phyloP scores from a whole-genome alignment of 2,797 vertebrate genomes.

The Chaetophractus vellerosus region DNA sequence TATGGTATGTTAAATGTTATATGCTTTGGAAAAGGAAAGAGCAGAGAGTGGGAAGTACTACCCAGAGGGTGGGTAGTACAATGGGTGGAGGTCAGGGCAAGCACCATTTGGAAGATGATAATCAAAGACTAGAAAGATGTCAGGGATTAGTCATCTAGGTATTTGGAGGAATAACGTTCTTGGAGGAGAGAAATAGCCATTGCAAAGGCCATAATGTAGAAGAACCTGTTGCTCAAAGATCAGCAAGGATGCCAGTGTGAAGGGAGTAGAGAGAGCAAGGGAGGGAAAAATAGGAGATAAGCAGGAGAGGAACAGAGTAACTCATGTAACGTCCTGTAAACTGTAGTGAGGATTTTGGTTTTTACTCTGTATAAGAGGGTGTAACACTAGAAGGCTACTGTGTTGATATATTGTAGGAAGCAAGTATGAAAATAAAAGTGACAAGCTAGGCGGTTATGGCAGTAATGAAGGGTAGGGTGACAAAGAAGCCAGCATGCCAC shows the following conservation, averaged over 20 bases:
- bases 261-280: background rate
- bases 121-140: conserved; percentile 1
- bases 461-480: background rate
- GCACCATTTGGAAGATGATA: conserved; percentile 19
- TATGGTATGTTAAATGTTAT: background rate
- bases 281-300: background rate
- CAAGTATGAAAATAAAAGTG: background rate
- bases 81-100: background rate
- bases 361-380: background rate
- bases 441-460: background rate
- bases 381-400: background rate
- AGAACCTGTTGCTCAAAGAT: background rate
- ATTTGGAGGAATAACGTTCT: background rate
- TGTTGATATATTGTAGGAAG: background rate
- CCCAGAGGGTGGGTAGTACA: background rate
- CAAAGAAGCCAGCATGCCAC: background rate
- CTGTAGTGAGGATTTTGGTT: background rate
- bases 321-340: background rate
- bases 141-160: background rate
- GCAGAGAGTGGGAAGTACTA: background rate
- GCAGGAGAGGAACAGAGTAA: background rate
- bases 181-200: background rate
- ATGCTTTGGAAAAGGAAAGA: background rate
- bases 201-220: background rate
- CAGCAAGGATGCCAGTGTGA: background rate